Evolutionary conservation across 2,888 invertebrate genomes (phyloP).

Genomic region (Copidosoma aretas): DNA sequence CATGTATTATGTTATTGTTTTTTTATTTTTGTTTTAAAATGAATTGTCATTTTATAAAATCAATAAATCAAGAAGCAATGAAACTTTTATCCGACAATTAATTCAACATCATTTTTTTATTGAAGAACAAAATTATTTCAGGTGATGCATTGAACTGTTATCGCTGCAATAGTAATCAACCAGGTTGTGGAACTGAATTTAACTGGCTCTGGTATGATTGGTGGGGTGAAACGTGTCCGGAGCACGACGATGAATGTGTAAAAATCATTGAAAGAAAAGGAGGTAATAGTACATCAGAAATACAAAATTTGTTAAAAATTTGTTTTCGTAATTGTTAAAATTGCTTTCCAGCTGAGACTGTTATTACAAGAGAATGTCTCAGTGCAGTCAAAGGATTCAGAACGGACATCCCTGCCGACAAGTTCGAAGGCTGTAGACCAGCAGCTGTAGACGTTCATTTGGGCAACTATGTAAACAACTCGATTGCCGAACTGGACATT

Average conservation of each 20-base stretch:
- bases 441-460: conserved; percentile 80
- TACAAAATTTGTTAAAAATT: background rate
- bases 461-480: conserved; percentile 87
- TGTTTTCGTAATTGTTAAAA: conserved; percentile 2
- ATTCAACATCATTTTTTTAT: too few species aligned
- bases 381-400: conserved; percentile 79
- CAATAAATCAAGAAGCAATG: too few species aligned
- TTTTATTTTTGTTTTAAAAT: too few species aligned
- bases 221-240: conserved; percentile 82
- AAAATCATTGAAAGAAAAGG: conserved; percentile 87
- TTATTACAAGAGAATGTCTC: conserved; percentile 85
- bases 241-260: conserved; percentile 85
- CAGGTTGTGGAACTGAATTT: conserved; percentile 84
- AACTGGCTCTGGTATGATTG: conserved; percentile 78
- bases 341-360: conserved; percentile 71
- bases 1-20: too few species aligned
- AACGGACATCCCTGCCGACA: conserved; percentile 89
- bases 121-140: conserved; percentile 31
- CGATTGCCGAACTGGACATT: conserved; percentile 83
- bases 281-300: conserved; percentile 65
- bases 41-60: too few species aligned
- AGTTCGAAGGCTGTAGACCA: conserved; percentile 87
- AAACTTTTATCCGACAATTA: too few species aligned
- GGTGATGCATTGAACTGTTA: conserved; percentile 82
- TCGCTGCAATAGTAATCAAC: conserved; percentile 86